Evolutionary conservation across 2,113 vertebrate species (phyloP).

Genomic region (Bubalus kerabau): DNA sequence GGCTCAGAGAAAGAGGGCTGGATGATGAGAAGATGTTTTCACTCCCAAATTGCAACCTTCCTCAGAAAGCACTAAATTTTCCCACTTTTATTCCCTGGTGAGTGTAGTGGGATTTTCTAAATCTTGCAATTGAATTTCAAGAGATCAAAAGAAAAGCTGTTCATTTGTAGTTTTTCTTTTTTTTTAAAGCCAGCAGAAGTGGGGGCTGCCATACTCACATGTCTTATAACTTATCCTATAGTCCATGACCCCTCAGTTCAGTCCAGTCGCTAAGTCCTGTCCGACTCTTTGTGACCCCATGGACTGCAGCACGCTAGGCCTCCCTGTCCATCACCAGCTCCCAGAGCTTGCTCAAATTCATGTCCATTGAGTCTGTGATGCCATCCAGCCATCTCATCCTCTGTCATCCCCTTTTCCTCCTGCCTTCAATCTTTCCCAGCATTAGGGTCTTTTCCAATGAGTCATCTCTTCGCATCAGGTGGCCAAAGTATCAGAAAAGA

Average conservation of each 20-base stretch:
- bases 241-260: background rate
- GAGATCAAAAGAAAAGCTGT: constrained; percentile 25
- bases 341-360: background rate
- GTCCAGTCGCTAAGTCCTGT: background rate
- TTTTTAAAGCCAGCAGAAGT: background rate
- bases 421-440: background rate
- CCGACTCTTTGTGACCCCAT: background rate
- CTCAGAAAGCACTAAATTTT: background rate
- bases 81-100: background rate
- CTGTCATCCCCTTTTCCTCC: background rate
- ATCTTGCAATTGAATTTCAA: constrained; percentile 39
- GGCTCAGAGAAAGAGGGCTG: background rate
- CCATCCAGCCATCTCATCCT: background rate
- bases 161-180: background rate
- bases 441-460: background rate
- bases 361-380: background rate
- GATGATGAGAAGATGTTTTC: background rate
- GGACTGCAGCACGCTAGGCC: background rate
- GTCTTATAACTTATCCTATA: background rate
- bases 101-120: constrained; percentile 32
- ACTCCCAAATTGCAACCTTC: background rate
- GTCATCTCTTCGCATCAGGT: background rate
- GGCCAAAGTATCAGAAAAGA: background rate
- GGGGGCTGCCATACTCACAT: background rate
- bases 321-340: background rate